phyloP scores from a whole-genome alignment of 2,888 invertebrate species.

The Mechanitis messenoides region DNA sequence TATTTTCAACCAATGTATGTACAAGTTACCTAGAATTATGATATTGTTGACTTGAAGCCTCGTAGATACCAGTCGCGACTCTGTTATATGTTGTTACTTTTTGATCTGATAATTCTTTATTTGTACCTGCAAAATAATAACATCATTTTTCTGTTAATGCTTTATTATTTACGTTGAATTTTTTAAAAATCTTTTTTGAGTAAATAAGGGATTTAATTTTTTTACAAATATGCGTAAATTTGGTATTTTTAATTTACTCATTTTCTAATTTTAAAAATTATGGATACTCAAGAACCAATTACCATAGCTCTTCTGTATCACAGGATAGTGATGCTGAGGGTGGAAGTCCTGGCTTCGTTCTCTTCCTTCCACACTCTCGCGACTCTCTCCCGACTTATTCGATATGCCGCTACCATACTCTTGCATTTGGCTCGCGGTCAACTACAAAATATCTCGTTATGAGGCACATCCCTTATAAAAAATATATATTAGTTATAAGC shows the following conservation, averaged over 20 bases:
- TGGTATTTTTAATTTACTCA: too few species aligned
- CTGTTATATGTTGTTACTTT: conserved; percentile 63
- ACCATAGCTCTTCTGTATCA: conserved; percentile 65
- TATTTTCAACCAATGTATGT: background rate
- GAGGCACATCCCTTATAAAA: too few species aligned
- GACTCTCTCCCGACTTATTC: conserved; percentile 57
- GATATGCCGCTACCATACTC: conserved; percentile 65
- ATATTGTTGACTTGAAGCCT: conserved; percentile 59
- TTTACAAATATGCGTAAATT: too few species aligned
- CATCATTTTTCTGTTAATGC: too few species aligned
- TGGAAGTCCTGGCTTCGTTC: conserved; percentile 49
- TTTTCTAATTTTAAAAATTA: background rate
- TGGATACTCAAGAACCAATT: conserved; percentile 12
- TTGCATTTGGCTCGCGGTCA: conserved; percentile 61
- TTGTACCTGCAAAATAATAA: conserved; percentile 31
- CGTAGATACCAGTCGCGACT: conserved; percentile 59
- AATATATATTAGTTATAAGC: too few species aligned
- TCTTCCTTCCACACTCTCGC: conserved; percentile 44
- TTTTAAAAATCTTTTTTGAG: too few species aligned
- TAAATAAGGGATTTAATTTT: background rate
- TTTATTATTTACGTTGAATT: too few species aligned
- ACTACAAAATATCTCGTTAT: conserved; percentile 14
- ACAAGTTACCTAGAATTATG: conserved; percentile 53
- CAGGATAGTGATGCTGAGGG: conserved; percentile 49
- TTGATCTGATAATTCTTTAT: conserved; percentile 58